phyloP scores from a whole-genome alignment of 2,797 vertebrate species.

The Botia kubotai region DNA sequence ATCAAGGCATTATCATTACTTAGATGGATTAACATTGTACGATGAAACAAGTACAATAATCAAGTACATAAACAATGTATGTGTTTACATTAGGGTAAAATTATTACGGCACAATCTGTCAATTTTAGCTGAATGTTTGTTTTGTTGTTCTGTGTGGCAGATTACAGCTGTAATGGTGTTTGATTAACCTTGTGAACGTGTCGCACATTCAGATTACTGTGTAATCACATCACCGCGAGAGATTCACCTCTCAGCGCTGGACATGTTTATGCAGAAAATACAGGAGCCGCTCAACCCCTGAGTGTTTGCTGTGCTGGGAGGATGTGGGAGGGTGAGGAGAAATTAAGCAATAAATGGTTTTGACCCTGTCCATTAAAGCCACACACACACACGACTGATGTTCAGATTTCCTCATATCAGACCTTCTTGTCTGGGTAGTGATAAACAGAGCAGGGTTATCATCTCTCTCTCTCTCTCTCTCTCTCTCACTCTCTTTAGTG shows the following conservation, averaged over 20 bases:
- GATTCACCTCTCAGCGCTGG: constrained; percentile 27
- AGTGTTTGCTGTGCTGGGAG: constrained; percentile 81
- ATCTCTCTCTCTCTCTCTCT: constrained; percentile 70
- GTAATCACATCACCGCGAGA: constrained; percentile 22
- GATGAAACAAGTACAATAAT: not conserved
- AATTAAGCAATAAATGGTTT: constrained; percentile 83
- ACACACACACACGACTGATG: not conserved
- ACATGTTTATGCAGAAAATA: constrained; percentile 20
- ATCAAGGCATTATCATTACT: not conserved
- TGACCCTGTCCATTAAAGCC: constrained; percentile 75
- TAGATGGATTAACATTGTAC: not conserved
- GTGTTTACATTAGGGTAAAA: not conserved
- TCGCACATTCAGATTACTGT: constrained; percentile 37
- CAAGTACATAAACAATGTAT: not conserved
- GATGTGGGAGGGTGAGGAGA: constrained; percentile 82
- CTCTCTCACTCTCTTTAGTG: no score
- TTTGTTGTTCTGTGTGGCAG: constrained; percentile 19
- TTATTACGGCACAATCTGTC: not conserved
- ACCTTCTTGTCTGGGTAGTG: constrained; percentile 67
- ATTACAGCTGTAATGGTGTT: constrained; percentile 33
- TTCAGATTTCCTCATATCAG: constrained; percentile 38
- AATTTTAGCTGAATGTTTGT: not conserved
- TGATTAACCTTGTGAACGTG: constrained; percentile 34
- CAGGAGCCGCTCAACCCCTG: constrained; percentile 69
- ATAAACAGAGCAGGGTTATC: constrained; percentile 72